Evolutionary conservation across 2,888 invertebrate species (phyloP), one percentile per base, ranked within the genome.

Genomic region (Rhyacophila evoluta): DNA sequence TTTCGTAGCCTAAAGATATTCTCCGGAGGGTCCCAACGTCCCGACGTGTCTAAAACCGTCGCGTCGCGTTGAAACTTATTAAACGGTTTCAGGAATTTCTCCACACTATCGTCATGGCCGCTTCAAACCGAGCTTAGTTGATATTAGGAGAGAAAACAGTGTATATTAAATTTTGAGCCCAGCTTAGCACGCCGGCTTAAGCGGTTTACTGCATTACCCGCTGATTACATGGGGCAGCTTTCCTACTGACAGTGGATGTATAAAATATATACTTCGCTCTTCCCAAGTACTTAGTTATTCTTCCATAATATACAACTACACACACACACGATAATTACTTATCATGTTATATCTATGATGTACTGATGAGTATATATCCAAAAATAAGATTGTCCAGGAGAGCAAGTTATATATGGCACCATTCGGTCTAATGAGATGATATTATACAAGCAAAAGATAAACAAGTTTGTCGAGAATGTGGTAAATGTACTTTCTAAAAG

Each of bases 151-250:
- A 71, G 74, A 76, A 79, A 72, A 79, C 67, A 69, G 72, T 78
- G 77, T 77, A 80, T 78, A 80, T 80, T 80, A 80, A 80, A 77
- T 80, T 80, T 77, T 80, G 78, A 80, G 74, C 78, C 71, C 72
- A 39, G 77, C 71, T 77, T 72, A 77, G 36, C 77, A 72, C 77
- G 55, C 71, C 33, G 69, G 77, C 77, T 77, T 77, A 77, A 77
- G 37, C 77, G 55, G 72, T 39, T 77, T 72, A 77, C 12, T 67
- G 68, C 68, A 75, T 72, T 72, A 72, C 55, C 25, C 55, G 55
- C 55, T 55, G 55, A 55, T 55, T 55, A 55, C 55, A 37, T 29
- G 72, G 72, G 39, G 33, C 29, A 27, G 72, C n/a, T 72, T 15
- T 37, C 37, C 27, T 36, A 25, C 55, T 55, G 55, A 55, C 55